phyloP scores from a whole-genome alignment of 2,797 vertebrate genomes.

The Xenopus petersii region DNA sequence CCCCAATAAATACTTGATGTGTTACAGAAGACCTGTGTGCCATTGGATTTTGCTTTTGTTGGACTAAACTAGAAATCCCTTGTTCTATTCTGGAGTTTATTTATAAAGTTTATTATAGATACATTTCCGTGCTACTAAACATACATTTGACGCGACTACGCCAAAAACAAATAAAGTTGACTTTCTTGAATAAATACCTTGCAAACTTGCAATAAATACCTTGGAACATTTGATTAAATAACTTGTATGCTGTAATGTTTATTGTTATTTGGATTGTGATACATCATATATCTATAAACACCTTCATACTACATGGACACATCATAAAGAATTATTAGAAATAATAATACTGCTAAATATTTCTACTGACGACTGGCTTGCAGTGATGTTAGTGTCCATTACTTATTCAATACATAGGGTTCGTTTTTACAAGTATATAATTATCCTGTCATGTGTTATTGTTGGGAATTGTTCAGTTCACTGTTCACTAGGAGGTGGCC shows the following conservation, averaged over 20 bases:
- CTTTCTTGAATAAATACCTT: no score
- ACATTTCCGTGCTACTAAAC: no score
- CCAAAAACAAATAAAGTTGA: no score
- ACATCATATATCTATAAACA: background rate
- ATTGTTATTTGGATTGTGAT: background rate
- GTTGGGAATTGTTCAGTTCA: constrained; percentile 43
- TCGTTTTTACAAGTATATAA: constrained; percentile 40
- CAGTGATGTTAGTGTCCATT: constrained; percentile 25
- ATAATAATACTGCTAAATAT: constrained; percentile 1
- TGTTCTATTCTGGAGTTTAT: no score
- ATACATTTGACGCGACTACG: no score
- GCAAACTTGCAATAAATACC: no score
- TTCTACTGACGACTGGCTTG: background rate
- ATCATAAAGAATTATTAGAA: background rate
- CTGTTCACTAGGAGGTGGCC: no score
- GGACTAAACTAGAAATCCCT: no score
- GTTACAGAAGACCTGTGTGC: no score
- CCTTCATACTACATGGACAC: background rate
- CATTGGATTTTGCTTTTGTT: no score
- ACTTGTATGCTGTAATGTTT: background rate
- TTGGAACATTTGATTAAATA: background rate
- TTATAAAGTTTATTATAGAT: no score
- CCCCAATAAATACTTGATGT: no score
- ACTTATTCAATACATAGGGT: constrained; percentile 22
- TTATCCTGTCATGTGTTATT: constrained; percentile 42